These are phyloP conservation scores for Cantharis rufa DNA, from an alignment of 2,888 invertebrate genomes.

Conservation along the genomic window DNA sequence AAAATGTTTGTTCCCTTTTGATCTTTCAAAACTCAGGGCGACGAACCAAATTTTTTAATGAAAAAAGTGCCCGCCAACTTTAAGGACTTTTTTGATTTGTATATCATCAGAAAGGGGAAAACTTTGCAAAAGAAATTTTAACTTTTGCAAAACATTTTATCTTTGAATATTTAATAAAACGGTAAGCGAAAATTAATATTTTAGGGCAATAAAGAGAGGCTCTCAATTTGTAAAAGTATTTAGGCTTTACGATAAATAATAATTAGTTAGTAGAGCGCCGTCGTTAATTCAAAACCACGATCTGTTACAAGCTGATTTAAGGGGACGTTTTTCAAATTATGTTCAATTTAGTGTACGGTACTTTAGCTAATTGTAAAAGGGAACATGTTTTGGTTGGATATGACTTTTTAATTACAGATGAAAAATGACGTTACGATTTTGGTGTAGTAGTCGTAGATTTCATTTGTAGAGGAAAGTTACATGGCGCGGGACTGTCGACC, in stretches of 20 bases:
- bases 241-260: slow-evolving; percentile 49
- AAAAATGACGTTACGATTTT: slow-evolving; percentile 38
- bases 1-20: no score
- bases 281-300: slow-evolving; percentile 39
- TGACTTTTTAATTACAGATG: slow-evolving; percentile 50
- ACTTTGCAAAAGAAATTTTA: not conserved
- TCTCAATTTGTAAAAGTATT: slow-evolving; percentile 39
- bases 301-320: slow-evolving; percentile 39
- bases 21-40: no score
- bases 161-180: not conserved
- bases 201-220: slow-evolving; percentile 23
- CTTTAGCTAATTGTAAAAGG: slow-evolving; percentile 51
- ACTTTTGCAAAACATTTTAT: not conserved
- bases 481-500: slow-evolving; percentile 13
- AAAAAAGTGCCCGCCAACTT: not conserved
- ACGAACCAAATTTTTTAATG: not conserved
- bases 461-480: slow-evolving; percentile 28
- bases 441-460: slow-evolving; percentile 14
- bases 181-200: slow-evolving; percentile 21
- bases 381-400: slow-evolving; percentile 44
- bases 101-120: not conserved
- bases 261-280: slow-evolving; percentile 40
- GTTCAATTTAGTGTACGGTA: slow-evolving; percentile 44
- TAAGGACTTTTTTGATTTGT: not conserved
- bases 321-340: slow-evolving; percentile 50